Evolutionary conservation across 2,797 vertebrate genomes (phyloP), one percentile per base, ranked within the genome.

Genomic region (Coendou prehensilis): DNA sequence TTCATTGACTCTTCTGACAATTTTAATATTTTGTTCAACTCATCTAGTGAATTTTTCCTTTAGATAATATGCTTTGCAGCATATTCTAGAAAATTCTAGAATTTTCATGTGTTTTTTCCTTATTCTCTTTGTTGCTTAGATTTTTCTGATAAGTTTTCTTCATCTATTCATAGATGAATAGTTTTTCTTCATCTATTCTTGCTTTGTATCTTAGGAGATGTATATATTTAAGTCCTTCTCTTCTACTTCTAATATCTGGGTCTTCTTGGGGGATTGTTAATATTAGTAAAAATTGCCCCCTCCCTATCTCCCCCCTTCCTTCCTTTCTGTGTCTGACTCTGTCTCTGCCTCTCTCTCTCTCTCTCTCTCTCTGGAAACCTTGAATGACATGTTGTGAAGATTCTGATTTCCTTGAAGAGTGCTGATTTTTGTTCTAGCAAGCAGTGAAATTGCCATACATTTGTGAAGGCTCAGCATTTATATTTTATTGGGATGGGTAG

Each of bases 361-460:
- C 13, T 30, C 28, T 15, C 50, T 67, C 26, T 73, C 22, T 45
- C 41, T 76, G 73, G 45, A 89, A 23, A 28, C 52, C 57, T 57
- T 47, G 23, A 87, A 37, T 8, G 22, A 33, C 52, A 47, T 47
- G 23, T 45, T 63, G 7, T 64, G 79, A 69, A 54, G 82, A 79
- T 90, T 83, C 30, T 54, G 2, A 4, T 67, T 80, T 84, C 47
- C 26, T 41, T 82, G 50, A 79, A 90, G 67, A 76, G 11, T 79
- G 20, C 67, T 61, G 41, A 80, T 80, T 95, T 93, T 89, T 92
- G 8, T 93, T 81, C 47, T 71, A 92, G 86, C n/a, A 93, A 64
- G 56, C 47, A 54, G 11, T 83, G 45, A 67, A 64, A 13, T 57
- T 78, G 56, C 87, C 28, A 9, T 78, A 57, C 26, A 33, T 57